Percentiles rank a stretch among this genome's conserved stretches.
These are phyloP conservation scores for Hirtodrosophila trivittata DNA, from an alignment of 2,888 invertebrate genomes.

Conservation along the genomic window DNA sequence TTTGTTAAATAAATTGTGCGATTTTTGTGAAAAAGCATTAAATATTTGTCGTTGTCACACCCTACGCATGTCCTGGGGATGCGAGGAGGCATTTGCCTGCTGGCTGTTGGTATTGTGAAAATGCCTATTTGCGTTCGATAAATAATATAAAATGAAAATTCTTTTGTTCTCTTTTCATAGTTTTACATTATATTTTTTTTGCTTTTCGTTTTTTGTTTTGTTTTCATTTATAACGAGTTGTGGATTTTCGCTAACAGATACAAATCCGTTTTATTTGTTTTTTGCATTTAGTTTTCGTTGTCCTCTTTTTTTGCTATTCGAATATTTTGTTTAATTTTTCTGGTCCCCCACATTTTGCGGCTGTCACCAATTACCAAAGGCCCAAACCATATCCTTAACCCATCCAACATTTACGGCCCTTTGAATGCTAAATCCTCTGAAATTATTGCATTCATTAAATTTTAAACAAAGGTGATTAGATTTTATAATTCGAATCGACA, in stretches of 20 bases:
- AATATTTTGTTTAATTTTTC: conserved; percentile 49
- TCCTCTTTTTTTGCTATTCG: conserved; percentile 19
- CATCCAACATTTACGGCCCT: background rate
- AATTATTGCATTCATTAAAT: conserved; percentile 80
- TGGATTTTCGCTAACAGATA: conserved; percentile 53
- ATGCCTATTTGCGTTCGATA: conserved; percentile 70
- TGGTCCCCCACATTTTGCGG: conserved; percentile 25
- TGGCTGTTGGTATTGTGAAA: conserved; percentile 44
- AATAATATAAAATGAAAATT: conserved; percentile 62
- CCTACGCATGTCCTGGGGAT: background rate
- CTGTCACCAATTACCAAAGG: conserved; percentile 63
- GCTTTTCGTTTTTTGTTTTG: conserved; percentile 7
- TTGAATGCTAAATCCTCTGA: conserved; percentile 60
- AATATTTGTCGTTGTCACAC: conserved; percentile 36
- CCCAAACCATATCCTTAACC: background rate
- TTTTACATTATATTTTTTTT: conserved; percentile 7
- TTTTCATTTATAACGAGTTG: background rate
- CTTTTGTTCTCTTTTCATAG: conserved; percentile 54
- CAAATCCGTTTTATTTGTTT: conserved; percentile 75
- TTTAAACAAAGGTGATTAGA: conserved; percentile 81
- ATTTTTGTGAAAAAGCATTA: conserved; percentile 60
- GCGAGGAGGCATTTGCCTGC: background rate
- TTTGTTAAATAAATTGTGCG: conserved; percentile 82
- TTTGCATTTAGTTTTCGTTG: conserved; percentile 47
- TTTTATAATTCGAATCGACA: conserved; percentile 65